Evolutionary conservation across 2,888 invertebrate genomes (phyloP).

Genomic region (Notodonta dromedarius): DNA sequence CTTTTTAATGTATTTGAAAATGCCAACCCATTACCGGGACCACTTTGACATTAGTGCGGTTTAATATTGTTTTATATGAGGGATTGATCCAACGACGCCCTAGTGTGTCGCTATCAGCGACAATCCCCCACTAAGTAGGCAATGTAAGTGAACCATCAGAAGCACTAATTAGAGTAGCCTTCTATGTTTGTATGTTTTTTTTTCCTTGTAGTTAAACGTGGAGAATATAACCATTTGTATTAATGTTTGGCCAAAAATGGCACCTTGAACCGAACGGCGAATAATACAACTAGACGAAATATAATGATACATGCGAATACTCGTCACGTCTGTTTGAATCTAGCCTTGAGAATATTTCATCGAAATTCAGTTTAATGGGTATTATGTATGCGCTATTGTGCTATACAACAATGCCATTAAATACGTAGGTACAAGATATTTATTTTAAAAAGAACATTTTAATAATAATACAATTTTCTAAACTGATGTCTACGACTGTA

Average conservation of each 20-base stretch:
- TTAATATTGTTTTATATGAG: too few relatives aligned
- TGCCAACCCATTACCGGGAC: too few relatives aligned
- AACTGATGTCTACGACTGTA: too few relatives aligned
- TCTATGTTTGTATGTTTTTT: too few relatives aligned
- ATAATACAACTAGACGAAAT: neutral
- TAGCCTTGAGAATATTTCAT: slow-evolving; percentile 4
- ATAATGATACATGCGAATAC: neutral
- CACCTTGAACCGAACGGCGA: neutral
- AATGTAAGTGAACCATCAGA: too few relatives aligned
- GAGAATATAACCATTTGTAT: neutral
- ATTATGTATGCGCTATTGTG: neutral
- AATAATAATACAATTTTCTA: too few relatives aligned
- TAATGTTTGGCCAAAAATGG: neutral
- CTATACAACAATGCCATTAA: neutral
- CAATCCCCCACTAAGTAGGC: too few relatives aligned
- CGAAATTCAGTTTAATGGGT: slow-evolving; percentile 3
- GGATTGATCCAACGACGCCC: too few relatives aligned
- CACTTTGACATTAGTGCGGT: too few relatives aligned
- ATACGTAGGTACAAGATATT: neutral
- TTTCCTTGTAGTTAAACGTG: neutral
- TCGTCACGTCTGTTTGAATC: neutral
- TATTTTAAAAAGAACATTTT: neutral
- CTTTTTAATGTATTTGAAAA: too few relatives aligned
- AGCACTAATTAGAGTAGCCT: too few relatives aligned
- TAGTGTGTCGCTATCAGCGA: too few relatives aligned